Conservation (phyloP, 1,140 invertebrate genomes). For the Laodelphax striatellus region DNA sequence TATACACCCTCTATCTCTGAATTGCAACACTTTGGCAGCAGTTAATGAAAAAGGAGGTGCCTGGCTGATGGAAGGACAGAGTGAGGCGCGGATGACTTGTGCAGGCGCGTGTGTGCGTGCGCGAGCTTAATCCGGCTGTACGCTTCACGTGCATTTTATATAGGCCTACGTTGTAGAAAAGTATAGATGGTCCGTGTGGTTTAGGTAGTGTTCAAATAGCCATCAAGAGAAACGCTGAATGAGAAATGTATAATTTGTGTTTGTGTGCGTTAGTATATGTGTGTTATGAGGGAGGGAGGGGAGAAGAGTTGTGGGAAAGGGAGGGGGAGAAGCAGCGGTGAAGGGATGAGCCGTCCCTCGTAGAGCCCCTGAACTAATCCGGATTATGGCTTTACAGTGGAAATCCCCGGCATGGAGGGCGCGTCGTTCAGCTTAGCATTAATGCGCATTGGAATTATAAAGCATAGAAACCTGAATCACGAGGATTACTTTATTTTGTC, state of each 20-base stretch:
- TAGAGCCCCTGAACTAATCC: conserved; percentile 12
- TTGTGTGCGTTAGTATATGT: no score
- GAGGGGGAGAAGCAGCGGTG: conserved; percentile 4
- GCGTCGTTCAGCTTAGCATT: conserved; percentile 13
- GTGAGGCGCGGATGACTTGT: neutral
- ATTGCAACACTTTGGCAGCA: no score
- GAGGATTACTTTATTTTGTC: conserved; percentile 17
- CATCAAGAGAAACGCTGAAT: conserved; percentile 3
- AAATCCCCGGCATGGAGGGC: conserved; percentile 10
- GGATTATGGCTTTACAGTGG: conserved; percentile 16
- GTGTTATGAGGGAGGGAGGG: neutral
- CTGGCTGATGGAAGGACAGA: neutral
- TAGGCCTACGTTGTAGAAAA: conserved; percentile 1
- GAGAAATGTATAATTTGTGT: conserved; percentile 4
- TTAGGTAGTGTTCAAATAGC: conserved; percentile 3
- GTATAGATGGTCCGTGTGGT: neutral
- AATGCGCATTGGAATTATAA: conserved; percentile 20
- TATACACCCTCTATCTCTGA: no score
- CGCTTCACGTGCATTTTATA: neutral
- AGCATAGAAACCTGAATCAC: conserved; percentile 18
- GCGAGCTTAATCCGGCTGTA: conserved; percentile 2
- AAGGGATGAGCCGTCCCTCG: conserved; percentile 12
- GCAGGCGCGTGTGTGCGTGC: neutral
- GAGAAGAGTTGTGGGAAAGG: neutral
- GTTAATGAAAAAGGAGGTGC: neutral